Percentiles rank a stretch among this genome's conserved stretches.
Evolutionary conservation across 2,888 invertebrate species (phyloP).

Genomic region (Crepidodera aurea): DNA sequence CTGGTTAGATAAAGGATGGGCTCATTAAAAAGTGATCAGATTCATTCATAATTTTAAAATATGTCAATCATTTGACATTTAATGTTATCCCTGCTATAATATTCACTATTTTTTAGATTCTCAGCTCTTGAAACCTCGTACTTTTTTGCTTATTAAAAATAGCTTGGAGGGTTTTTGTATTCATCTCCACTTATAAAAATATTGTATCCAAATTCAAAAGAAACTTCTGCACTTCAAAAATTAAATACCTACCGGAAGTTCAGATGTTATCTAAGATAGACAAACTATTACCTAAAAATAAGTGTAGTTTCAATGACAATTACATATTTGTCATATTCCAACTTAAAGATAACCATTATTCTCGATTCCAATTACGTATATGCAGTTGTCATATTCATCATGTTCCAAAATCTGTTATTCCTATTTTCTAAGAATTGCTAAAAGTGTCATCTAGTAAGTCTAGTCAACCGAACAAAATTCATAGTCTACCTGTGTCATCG

Average conservation of each 20-base stretch:
- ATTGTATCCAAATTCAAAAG: too few species aligned
- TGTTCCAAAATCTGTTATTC: constrained; percentile 18
- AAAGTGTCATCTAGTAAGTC: constrained; percentile 20
- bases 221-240: too few species aligned
- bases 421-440: constrained; percentile 17
- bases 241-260: background rate
- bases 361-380: constrained; percentile 20
- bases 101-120: too few species aligned
- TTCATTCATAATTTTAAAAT: too few species aligned
- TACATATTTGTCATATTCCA: constrained; percentile 15
- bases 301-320: background rate
- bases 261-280: background rate
- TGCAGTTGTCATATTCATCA: constrained; percentile 29
- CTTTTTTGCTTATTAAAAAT: too few species aligned
- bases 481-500: constrained; percentile 24
- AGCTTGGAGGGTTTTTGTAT: too few species aligned
- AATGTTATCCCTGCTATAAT: too few species aligned
- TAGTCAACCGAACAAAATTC: constrained; percentile 20
- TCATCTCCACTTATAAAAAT: too few species aligned
- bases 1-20: too few species aligned
- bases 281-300: background rate
- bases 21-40: too few species aligned
- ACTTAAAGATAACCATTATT: constrained; percentile 15
- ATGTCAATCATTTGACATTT: too few species aligned
- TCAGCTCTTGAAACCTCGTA: too few species aligned